These are phyloP conservation scores for Pseudochirops cupreus DNA, from an alignment of 2,797 vertebrate genomes.

Conservation along the genomic window DNA sequence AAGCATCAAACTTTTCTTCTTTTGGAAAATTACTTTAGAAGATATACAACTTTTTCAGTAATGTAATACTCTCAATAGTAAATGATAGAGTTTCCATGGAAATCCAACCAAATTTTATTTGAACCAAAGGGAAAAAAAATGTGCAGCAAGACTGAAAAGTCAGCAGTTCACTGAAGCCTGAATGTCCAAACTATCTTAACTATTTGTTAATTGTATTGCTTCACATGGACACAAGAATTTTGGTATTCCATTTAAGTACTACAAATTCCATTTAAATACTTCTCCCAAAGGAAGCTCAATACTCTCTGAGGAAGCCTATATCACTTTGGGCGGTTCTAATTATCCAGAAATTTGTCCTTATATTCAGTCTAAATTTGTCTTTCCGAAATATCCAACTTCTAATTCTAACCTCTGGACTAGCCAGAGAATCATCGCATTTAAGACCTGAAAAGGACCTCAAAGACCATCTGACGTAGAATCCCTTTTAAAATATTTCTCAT, in stretches of 20 bases:
- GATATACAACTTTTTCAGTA: slow-evolving; percentile 21
- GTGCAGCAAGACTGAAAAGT: not conserved
- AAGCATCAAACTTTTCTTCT: slow-evolving; percentile 29
- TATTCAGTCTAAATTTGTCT: not conserved
- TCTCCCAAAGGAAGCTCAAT: too few species aligned
- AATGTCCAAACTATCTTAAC: not conserved
- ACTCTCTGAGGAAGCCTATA: not conserved
- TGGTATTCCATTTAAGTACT: too few species aligned
- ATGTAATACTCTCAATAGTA: slow-evolving; percentile 14
- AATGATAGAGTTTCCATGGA: not conserved
- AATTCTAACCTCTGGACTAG: too few species aligned
- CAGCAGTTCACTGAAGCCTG: slow-evolving; percentile 6
- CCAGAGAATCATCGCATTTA: too few species aligned
- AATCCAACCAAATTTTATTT: slow-evolving; percentile 35
- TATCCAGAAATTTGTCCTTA: not conserved
- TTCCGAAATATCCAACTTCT: not conserved
- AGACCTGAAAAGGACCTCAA: too few species aligned
- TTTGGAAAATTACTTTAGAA: slow-evolving; percentile 62
- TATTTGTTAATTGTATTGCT: too few species aligned
- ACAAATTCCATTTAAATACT: not conserved
- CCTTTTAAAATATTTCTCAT: too few species aligned
- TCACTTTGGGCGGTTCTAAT: not conserved
- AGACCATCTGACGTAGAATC: too few species aligned
- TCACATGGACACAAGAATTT: not conserved
- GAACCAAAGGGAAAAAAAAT: slow-evolving; percentile 19